Base-by-base conservation (phyloP, 2,113 vertebrate species). In the Scolopax mira region DNA sequence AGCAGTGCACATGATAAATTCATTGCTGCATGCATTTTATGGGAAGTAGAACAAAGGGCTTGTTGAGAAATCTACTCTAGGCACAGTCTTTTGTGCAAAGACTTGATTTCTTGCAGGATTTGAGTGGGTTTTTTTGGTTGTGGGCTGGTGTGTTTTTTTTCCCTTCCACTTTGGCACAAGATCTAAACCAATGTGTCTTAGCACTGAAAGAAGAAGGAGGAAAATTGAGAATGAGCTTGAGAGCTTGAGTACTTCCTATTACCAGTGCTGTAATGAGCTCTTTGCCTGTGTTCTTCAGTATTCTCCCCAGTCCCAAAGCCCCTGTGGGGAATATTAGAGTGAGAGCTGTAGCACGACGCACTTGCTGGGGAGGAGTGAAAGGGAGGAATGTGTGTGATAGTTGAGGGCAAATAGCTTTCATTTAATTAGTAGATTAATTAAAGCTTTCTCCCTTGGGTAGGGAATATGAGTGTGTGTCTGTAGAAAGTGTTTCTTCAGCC, bases 351-450 rank as follows among this genome's bases (percentile, higher is more conserved):
- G 62, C 77, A 90, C 6, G 2, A 95, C 3, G 4, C 49, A 16
- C 41, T 85, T 73, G 30, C 69, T 91, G 42, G 80, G 93, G 77
- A 85, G 27, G 81, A 94, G 61, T 58, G 81, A 79, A 94, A 89
- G 27, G 61, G 35, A 72, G n/a, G 54, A 73, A 81, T 9, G 7
- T 11, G 30, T 77, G 37, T 48, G 39, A 79, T 85, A 51, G 93
- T 84, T 54, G 74, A 96, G 88, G 75, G 86, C 90, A 96, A 92
- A 95, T 81, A 92, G 75, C 64, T 96, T 95, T 96, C 96, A 96
- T 97, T 96, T 91, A 97, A 97, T 97, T 97, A 97, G 79, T 46
- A 60, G 90, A 96, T 94, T 96, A 97, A 96, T 97, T 97, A 97
- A 97, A 97, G 37, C 80, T 94, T 95, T 89, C 90, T 95, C 93